These are phyloP conservation scores for Bubo bubo DNA, from an alignment of 2,113 vertebrate genomes.

Conservation along the genomic window DNA sequence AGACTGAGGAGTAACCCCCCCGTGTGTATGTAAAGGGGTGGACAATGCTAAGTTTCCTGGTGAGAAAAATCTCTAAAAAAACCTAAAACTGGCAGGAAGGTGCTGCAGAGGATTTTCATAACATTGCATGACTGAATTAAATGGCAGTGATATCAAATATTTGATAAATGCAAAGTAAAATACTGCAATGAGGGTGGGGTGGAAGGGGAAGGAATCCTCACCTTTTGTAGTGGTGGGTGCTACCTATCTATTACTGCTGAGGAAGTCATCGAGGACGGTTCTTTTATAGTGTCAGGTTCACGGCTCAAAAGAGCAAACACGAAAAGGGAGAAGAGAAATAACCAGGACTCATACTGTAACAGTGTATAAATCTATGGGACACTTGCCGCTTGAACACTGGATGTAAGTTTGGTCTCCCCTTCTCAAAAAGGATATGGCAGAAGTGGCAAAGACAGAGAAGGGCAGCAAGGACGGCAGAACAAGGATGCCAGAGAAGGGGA, in stretches of 20 bases:
- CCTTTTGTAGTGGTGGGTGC: background rate
- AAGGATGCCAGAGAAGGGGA: background rate
- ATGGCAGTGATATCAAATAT: background rate
- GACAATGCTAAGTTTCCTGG: background rate
- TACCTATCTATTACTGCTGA: background rate
- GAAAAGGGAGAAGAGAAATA: background rate
- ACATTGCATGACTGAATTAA: background rate
- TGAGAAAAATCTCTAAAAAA: too few relatives aligned
- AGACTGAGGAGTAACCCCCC: background rate
- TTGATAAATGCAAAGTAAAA: background rate
- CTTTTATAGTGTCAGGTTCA: background rate
- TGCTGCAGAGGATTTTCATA: background rate
- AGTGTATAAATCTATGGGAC: background rate
- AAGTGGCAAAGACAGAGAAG: background rate
- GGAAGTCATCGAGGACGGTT: background rate
- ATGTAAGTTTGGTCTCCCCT: background rate
- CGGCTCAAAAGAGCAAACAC: background rate
- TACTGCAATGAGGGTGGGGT: background rate
- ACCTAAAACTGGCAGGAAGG: background rate
- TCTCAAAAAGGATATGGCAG: background rate
- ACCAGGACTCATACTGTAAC: background rate
- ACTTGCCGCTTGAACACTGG: background rate
- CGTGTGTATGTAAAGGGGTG: rapidly evolving
- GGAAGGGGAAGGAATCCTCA: background rate
- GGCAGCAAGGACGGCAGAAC: background rate